Base-by-base conservation (phyloP, 1,140 invertebrate species). In the Drosophila mayri region DNA sequence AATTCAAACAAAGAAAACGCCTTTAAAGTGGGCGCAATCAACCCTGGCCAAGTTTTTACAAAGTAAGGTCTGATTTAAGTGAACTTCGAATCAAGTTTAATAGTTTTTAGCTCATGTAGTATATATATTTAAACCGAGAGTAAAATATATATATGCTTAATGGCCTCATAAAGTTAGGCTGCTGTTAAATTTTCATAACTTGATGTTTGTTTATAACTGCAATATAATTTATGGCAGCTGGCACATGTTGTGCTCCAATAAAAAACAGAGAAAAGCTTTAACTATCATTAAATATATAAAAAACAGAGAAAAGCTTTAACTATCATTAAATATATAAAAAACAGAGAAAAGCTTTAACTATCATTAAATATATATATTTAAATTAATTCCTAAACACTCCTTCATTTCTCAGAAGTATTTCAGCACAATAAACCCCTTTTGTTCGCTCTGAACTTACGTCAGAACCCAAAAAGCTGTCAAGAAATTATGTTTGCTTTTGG, bases 1-100 rank as follows among this genome's bases (percentile, higher is more conserved):
- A 72, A 30, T 72, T 60, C 54, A 60, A 73, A 73, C 70, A 73
- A 73, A 50, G 70, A 37, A 59, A 60, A 72, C 67, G 52, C 40
- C 46, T 22, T 72, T 37, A 30, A 71, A 60, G 52, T 37, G 28
- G 43, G 65, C 43, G 37, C 44, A 38, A 18, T 46, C 49, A 58
- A 37, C 65, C 68, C 64, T 70, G 67, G 41, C 67, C 64, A 30
- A 70, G 41, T 46, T 25, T 35, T 14, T n/a, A 32, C n/a, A 47
- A 10, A 47, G 46, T 32, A 18, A 22, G 35, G 28, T 30, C 50
- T 12, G 35, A 12, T 35, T 35, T 35, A 35, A 35, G 35, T 35
- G 10, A 35, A 35, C 11, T 9, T 50, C 11, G 11, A 50, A 54
- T 38, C 50, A 38, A 54, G 32, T 37, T 37, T 16, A 37, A 37